phyloP scores from a whole-genome alignment of 2,888 invertebrate genomes.

The Nesidiocoris tenuis region DNA sequence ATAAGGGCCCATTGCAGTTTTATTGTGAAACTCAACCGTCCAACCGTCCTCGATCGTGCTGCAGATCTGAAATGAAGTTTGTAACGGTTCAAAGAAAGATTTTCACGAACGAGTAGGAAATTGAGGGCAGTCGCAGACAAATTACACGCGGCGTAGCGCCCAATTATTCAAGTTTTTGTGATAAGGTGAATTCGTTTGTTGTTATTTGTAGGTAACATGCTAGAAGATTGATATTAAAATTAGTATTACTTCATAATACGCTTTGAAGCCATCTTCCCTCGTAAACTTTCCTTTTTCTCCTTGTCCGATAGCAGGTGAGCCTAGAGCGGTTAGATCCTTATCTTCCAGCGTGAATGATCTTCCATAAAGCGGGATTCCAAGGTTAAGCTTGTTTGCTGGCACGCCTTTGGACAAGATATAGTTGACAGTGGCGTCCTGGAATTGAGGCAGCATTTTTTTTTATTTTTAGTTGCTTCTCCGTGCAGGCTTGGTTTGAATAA shows the following conservation, averaged over 20 bases:
- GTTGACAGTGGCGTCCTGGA: constrained; percentile 44
- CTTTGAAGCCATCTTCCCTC: constrained; percentile 33
- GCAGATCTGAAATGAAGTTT: constrained; percentile 43
- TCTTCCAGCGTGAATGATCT: constrained; percentile 42
- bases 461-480: constrained; percentile 1
- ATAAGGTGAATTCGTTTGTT: no score
- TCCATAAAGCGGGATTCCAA: constrained; percentile 45
- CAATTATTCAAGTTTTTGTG: no score
- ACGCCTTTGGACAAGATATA: constrained; percentile 37
- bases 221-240: no score
- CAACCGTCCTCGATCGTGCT: constrained; percentile 34
- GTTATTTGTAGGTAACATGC: no score
- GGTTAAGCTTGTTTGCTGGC: constrained; percentile 22
- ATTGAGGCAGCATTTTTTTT: no score
- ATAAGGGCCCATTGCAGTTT: constrained; percentile 45
- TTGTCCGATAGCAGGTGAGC: constrained; percentile 41
- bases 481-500: no score
- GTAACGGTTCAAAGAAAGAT: no score
- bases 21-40: constrained; percentile 37
- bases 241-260: constrained; percentile 45
- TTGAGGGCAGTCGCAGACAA: no score
- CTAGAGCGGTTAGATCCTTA: constrained; percentile 24
- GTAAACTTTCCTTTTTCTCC: constrained; percentile 35
- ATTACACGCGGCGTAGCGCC: no score
- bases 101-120: no score